Conservation (phyloP, 2,888 invertebrate genomes). For the Drepana falcataria region DNA sequence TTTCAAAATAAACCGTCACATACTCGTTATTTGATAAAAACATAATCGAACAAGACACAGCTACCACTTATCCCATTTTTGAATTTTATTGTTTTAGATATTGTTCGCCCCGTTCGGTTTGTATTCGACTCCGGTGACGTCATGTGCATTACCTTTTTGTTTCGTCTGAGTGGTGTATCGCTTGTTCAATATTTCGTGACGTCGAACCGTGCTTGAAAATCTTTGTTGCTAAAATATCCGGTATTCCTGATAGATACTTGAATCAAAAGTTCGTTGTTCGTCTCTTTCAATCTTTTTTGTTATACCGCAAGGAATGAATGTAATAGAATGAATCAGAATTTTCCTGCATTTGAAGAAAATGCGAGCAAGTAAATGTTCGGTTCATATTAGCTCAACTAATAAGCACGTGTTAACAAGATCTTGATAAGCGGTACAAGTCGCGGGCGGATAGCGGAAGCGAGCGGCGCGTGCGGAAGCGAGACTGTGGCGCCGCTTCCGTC, state of each 20-base stretch:
- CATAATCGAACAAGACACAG: slow-evolving; percentile 7
- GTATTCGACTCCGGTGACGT: not conserved
- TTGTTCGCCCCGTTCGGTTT: not conserved
- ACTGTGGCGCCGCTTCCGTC: slow-evolving; percentile 46
- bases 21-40: not conserved
- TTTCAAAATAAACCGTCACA: no score
- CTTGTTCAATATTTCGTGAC: slow-evolving; percentile 16
- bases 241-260: not conserved
- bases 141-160: slow-evolving; percentile 14
- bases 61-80: not conserved
- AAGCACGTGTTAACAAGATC: slow-evolving; percentile 39
- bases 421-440: slow-evolving; percentile 31
- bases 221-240: not conserved
- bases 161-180: slow-evolving; percentile 25
- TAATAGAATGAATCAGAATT: no score
- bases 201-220: slow-evolving; percentile 3
- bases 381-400: slow-evolving; percentile 1
- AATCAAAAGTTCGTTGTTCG: no score
- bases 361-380: no score
- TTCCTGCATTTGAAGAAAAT: no score
- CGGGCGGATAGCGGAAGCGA: slow-evolving; percentile 37
- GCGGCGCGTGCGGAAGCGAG: slow-evolving; percentile 49
- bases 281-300: no score
- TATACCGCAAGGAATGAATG: no score
- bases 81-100: slow-evolving; percentile 1